Base-by-base conservation (phyloP, 1,140 invertebrate species). In the Mactra quadrangularis region DNA sequence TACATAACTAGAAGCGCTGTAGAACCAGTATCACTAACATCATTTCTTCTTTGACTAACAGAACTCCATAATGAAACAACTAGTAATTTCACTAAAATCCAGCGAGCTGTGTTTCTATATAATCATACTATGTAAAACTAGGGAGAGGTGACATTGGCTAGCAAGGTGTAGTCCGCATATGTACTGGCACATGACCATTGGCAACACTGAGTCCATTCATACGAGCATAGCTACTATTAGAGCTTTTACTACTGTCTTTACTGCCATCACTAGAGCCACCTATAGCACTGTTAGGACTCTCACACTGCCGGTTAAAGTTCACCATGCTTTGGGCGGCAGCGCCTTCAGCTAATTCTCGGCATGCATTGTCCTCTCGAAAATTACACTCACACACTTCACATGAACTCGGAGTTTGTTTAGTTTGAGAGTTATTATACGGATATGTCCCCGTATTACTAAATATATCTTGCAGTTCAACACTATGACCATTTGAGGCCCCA, bases 171-270 rank as follows among this genome's bases (percentile, higher is more conserved):
- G 87, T 88, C 77, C 84, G 79, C 62, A 85, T 66, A 55, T 85
- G 72, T 45, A 88, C 70, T 33, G 87, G 86, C 72, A 90, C 87
- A 85, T 92, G 92, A 45, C 93, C 93, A 86, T 94, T 93, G 31
- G 91, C 91, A 33, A 93, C 84, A 81, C 84, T 84, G 27, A 87
- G 64, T 71, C 90, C 90, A 59, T 91, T 91, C 74, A 87, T 88
- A 55, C 85, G 85, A 57, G 88, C 85, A 75, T 88, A 88, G 71
- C 87, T 87, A 83, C 93, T 92, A 38, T 89, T 92, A 72, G 93
- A 93, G 85, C 93, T 94, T 79, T 92, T 89, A 86, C 91, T 94
- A 83, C 92, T 94, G 57, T 91, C 93, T 82, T 92, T 92, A 78
- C 91, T 92, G 59, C 89, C 89, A 74, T 91, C 91, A 86, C 87